These are phyloP conservation scores for Platycnemis pennipes DNA, from an alignment of 2,888 invertebrate genomes.

Conservation along the genomic window DNA sequence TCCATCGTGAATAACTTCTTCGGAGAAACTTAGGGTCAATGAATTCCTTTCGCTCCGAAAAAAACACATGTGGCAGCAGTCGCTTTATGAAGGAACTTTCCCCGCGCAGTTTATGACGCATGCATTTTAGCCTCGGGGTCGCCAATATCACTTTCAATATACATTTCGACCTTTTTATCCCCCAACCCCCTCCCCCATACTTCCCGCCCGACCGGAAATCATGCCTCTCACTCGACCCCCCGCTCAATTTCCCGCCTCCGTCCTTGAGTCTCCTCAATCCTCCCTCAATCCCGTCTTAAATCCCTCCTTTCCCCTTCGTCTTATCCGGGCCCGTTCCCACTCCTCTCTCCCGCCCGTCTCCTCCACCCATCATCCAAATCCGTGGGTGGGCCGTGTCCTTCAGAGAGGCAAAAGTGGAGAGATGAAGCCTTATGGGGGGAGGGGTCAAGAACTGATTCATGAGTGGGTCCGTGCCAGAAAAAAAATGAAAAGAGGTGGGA, in stretches of 20 bases:
- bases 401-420: neutral
- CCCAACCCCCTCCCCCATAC: neutral
- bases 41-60: neutral
- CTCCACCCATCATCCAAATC: neutral
- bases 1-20: neutral
- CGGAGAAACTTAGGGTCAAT: neutral
- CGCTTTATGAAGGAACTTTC: neutral
- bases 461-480: neutral
- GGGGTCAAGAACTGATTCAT: conserved; percentile 13
- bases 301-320: neutral
- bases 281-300: neutral
- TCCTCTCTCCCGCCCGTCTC: too few species aligned
- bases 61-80: neutral
- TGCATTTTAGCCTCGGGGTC: neutral
- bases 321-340: too few species aligned
- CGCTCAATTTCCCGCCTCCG: neutral
- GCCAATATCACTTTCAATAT: neutral
- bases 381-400: neutral
- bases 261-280: neutral
- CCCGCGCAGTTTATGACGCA: neutral
- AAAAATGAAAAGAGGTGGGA: neutral
- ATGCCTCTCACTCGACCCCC: too few species aligned
- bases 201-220: too few species aligned
- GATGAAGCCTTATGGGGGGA: conserved; percentile 12
- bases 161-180: neutral